These are phyloP conservation scores for Glandiceps talaboti DNA, from an alignment of 53 echinoderm and acorn worm species.

Conservation along the genomic window DNA sequence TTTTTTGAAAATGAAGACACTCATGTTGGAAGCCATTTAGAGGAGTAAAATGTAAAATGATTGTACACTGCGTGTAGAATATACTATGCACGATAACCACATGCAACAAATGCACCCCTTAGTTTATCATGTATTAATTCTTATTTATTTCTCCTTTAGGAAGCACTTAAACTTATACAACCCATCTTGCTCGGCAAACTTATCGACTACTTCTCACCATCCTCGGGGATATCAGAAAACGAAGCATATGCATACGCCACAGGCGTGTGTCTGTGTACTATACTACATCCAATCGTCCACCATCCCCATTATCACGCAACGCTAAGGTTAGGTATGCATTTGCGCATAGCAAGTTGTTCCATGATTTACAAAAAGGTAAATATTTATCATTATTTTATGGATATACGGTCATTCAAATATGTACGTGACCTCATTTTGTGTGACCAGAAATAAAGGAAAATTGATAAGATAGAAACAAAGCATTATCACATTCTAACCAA, in stretches of 20 bases:
- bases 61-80: too few species aligned
- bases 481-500: too few species aligned
- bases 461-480: too few species aligned
- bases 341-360: slow-evolving; percentile 60
- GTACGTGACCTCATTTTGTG: too few species aligned
- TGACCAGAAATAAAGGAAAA: too few species aligned
- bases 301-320: slow-evolving; percentile 62
- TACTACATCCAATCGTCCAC: slow-evolving; percentile 51
- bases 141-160: slow-evolving; percentile 26
- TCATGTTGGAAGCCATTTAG: too few species aligned
- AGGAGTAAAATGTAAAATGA: too few species aligned
- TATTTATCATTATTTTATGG: too few species aligned
- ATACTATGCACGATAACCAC: too few species aligned
- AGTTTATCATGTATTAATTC: not conserved
- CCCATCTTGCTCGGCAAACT: slow-evolving; percentile 60
- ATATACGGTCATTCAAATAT: too few species aligned
- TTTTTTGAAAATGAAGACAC: too few species aligned
- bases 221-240: not conserved
- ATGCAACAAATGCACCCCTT: too few species aligned
- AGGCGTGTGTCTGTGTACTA: slow-evolving; percentile 28
- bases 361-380: slow-evolving; percentile 76
- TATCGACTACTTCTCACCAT: slow-evolving; percentile 59
- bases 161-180: slow-evolving; percentile 45
- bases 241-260: slow-evolving; percentile 64
- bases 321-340: slow-evolving; percentile 53